These are phyloP conservation scores for Caenorhabditis zanzibari DNA, from an alignment of 2,888 invertebrate species.

Conservation along the genomic window DNA sequence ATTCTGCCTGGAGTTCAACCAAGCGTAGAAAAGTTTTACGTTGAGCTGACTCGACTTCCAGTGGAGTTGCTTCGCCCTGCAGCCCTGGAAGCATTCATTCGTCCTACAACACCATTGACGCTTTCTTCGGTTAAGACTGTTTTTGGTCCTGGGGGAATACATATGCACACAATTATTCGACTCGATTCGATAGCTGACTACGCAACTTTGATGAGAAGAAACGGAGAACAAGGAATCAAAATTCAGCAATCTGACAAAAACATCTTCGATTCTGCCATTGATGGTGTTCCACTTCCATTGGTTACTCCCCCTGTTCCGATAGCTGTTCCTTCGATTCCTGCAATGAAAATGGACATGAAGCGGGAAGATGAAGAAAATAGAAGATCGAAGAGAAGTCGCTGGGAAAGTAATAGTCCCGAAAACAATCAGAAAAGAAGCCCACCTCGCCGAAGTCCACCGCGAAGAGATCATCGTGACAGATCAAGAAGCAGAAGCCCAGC, in stretches of 20 bases:
- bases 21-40: constrained; percentile 55
- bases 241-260: constrained; percentile 68
- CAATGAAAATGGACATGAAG: neutral
- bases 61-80: constrained; percentile 72
- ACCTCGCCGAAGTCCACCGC: constrained; percentile 19
- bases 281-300: constrained; percentile 85
- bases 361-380: constrained; percentile 34
- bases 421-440: constrained; percentile 13
- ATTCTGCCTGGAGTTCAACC: neutral
- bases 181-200: constrained; percentile 72
- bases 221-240: constrained; percentile 77
- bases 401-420: constrained; percentile 18
- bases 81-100: constrained; percentile 73
- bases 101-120: constrained; percentile 72
- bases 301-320: constrained; percentile 85
- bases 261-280: constrained; percentile 72
- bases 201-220: constrained; percentile 65
- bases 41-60: constrained; percentile 76
- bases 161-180: constrained; percentile 73
- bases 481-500: constrained; percentile 52
- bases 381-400: constrained; percentile 37
- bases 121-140: constrained; percentile 75
- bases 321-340: neutral
- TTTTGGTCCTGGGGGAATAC: constrained; percentile 71
- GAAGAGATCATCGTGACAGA: constrained; percentile 36